These are phyloP conservation scores for Prionailurus bengalensis DNA, from an alignment of 2,113 vertebrate genomes.

Conservation along the genomic window DNA sequence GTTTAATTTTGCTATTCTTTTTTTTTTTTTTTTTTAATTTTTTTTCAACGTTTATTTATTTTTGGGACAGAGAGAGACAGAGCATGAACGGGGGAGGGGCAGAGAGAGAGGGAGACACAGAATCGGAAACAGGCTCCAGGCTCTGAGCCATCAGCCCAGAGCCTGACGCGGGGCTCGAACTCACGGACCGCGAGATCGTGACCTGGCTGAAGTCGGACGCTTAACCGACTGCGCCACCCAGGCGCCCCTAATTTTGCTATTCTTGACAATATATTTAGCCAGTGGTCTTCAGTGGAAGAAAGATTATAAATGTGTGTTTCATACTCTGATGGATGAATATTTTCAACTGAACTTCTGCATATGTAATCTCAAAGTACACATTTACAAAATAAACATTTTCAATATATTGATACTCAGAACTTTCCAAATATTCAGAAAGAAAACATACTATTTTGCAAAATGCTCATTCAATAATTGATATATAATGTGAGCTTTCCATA, in stretches of 20 bases:
- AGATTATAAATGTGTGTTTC: background rate
- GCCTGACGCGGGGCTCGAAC: too few species aligned
- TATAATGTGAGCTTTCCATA: background rate
- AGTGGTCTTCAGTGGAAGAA: background rate
- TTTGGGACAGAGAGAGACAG: too few species aligned
- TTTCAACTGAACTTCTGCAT: background rate
- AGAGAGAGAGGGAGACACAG: too few species aligned
- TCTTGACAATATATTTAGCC: background rate
- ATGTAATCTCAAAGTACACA: background rate
- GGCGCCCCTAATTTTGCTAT: background rate
- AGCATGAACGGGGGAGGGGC: too few species aligned
- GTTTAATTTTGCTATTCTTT: background rate
- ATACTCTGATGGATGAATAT: background rate
- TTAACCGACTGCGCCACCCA: too few species aligned
- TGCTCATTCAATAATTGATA: background rate
- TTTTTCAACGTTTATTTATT: too few species aligned
- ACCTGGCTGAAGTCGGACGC: too few species aligned
- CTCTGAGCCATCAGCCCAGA: too few species aligned
- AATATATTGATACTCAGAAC: background rate
- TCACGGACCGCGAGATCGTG: too few species aligned
- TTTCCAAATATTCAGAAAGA: background rate
- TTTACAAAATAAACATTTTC: background rate
- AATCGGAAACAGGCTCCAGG: too few species aligned
- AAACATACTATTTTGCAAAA: background rate
- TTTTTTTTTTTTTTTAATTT: too few species aligned